Base-by-base conservation (phyloP, 1,140 invertebrate species). In the Phenacoccus solenopsis region DNA sequence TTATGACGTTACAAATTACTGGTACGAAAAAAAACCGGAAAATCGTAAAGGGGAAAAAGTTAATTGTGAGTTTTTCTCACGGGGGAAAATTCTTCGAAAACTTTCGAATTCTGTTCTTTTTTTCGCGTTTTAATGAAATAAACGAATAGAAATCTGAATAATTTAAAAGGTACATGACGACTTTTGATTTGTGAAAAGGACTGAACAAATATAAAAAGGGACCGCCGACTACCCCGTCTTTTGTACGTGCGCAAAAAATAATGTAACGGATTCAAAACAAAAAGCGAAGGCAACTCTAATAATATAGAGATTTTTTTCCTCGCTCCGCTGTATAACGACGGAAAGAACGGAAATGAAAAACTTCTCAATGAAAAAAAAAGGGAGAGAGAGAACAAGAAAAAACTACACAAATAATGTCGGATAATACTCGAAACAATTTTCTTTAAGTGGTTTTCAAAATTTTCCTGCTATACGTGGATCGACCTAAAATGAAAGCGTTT, bases 141-240 rank as follows among this genome's bases (percentile, higher is more conserved):
- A 64, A 64, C 22, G 59, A 64, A 64, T 64, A 64, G 59, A 64
- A 64, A 64, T 64, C 59, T 64, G 59, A 64, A 64, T 64, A 64
- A 64, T 64, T 64, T 64, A 64, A 64, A 64, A 64, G 25, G 13
- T 27, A 64, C 59, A 9, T 27, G 21, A 64, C 21, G 59, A 64
- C 59, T 64, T 64, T 64, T 64, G 59, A 64, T 64, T 64, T 64
- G 59, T 64, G 21, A 64, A 64, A 25, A 64, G 25, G 25, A 64
- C 21, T 25, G 25, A 64, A 64, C 21, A 64, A 64, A 64, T 25
- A 64, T 25, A 64, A 64, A 64, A 64, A 64, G 22, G 59, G 25
- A 64, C 59, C 25, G 25, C 22, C 59, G 59, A 25, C 25, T 64
- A 64, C 59, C 59, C 59, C 25, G 25, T 64, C 21, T 27, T 64